Conservation (phyloP, 1,140 invertebrate genomes). For the Drosophila sucinea region DNA sequence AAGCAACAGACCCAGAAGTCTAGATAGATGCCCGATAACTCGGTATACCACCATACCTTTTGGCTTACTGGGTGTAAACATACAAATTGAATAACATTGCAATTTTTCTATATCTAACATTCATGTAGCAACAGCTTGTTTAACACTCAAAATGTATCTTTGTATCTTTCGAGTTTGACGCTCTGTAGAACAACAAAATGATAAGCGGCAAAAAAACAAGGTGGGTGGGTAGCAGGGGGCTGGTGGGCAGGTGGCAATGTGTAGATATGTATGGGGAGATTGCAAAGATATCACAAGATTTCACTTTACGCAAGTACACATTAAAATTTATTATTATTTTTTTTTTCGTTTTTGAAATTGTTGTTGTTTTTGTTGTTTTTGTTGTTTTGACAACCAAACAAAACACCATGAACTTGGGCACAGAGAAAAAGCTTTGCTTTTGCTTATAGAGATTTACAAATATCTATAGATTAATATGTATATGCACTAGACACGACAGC, state of each 20-base stretch:
- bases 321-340: constrained; percentile 29
- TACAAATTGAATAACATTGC: constrained; percentile 66
- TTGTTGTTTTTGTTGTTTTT: constrained; percentile 43
- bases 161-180: constrained; percentile 51
- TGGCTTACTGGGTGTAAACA: background rate
- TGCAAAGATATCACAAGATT: constrained; percentile 16
- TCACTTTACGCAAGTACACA: constrained; percentile 46
- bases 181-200: constrained; percentile 49
- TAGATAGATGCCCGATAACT: background rate
- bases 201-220: constrained; percentile 32
- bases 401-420: constrained; percentile 69
- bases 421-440: constrained; percentile 34
- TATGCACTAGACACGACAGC: constrained; percentile 40
- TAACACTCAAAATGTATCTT: constrained; percentile 46
- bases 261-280: constrained; percentile 2
- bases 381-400: constrained; percentile 70
- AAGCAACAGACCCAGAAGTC: too few species aligned
- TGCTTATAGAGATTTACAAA: constrained; percentile 7
- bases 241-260: background rate
- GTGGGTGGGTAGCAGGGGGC: constrained; percentile 4
- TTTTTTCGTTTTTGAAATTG: constrained; percentile 11
- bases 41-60: background rate
- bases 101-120: constrained; percentile 41
- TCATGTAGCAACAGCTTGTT: constrained; percentile 54
- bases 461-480: constrained; percentile 11